phyloP scores from a whole-genome alignment of 2,888 invertebrate species.

The Eumerus sabulonum region DNA sequence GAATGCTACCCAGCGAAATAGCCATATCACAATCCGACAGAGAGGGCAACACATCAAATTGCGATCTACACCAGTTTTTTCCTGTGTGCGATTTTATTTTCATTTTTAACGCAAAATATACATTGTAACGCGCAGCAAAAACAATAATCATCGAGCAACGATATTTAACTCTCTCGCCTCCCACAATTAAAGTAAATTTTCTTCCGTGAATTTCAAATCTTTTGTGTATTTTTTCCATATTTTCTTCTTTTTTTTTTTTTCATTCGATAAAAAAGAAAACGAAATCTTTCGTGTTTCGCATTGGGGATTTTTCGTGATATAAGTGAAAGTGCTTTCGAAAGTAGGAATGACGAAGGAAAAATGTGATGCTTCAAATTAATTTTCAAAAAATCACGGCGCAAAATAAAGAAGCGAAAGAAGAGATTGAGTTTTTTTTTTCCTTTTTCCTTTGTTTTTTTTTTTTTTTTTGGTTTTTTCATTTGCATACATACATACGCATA shows the following conservation, averaged over 20 bases:
- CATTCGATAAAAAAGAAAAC: no score
- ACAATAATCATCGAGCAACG: conserved; percentile 26
- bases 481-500: no score
- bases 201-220: conserved; percentile 11
- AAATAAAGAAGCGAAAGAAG: conserved; percentile 13
- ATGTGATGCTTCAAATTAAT: conserved; percentile 15
- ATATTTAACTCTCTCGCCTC: conserved; percentile 18
- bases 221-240: conserved; percentile 7
- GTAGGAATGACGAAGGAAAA: conserved; percentile 33
- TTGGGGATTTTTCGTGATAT: conserved; percentile 44
- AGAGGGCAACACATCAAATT: conserved; percentile 51
- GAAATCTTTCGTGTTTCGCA: conserved; percentile 11
- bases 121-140: conserved; percentile 34
- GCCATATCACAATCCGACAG: conserved; percentile 41
- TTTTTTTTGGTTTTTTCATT: no score
- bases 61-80: conserved; percentile 60
- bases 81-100: conserved; percentile 45
- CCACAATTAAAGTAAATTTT: conserved; percentile 27
- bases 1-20: conserved; percentile 45
- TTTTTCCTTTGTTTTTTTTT: no score
- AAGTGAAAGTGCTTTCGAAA: conserved; percentile 56
- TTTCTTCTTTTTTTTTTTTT: conserved; percentile 2
- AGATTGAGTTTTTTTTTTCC: no score
- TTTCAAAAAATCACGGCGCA: conserved; percentile 49
- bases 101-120: conserved; percentile 33